phyloP scores from a whole-genome alignment of 2,113 vertebrate species.

The Petrocephalus microphthalmus region DNA sequence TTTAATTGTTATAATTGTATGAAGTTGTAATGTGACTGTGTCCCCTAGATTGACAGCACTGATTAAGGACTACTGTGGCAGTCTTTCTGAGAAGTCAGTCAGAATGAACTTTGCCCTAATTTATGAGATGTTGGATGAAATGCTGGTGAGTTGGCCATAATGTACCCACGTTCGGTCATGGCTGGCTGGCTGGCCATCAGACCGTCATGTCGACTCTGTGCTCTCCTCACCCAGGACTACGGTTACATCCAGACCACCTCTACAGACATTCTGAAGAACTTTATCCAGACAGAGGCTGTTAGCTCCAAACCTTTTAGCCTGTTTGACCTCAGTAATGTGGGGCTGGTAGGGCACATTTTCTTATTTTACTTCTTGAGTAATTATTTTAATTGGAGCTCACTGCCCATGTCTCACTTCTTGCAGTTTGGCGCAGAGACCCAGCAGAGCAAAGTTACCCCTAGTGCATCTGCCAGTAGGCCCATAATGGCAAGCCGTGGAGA shows the following conservation, averaged over 20 bases:
- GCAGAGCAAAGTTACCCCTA: slow-evolving; percentile 80
- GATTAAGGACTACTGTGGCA: slow-evolving; percentile 77
- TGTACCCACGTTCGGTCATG: not conserved
- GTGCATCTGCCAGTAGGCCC: slow-evolving; percentile 71
- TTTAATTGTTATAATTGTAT: not conserved
- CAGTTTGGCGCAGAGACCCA: slow-evolving; percentile 87
- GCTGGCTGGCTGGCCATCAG: not conserved
- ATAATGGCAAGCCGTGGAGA: slow-evolving; percentile 67
- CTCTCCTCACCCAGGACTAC: slow-evolving; percentile 61
- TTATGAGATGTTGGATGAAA: slow-evolving; percentile 81
- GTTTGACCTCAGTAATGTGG: slow-evolving; percentile 80
- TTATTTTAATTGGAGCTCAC: not conserved
- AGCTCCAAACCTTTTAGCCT: slow-evolving; percentile 75
- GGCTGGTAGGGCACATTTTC: slow-evolving; percentile 61
- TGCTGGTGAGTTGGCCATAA: slow-evolving; percentile 61
- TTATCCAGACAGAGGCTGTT: slow-evolving; percentile 77
- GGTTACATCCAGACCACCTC: slow-evolving; percentile 80
- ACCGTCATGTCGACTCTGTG: not conserved
- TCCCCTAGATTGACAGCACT: slow-evolving; percentile 64
- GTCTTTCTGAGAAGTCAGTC: slow-evolving; percentile 69
- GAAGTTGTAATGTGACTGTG: not conserved
- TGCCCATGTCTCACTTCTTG: not conserved
- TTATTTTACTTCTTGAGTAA: not conserved
- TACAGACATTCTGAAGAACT: slow-evolving; percentile 77
- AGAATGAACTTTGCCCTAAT: slow-evolving; percentile 78